Evolutionary conservation across 2,113 vertebrate species (phyloP).

Genomic region (Lutjanus erythropterus): DNA sequence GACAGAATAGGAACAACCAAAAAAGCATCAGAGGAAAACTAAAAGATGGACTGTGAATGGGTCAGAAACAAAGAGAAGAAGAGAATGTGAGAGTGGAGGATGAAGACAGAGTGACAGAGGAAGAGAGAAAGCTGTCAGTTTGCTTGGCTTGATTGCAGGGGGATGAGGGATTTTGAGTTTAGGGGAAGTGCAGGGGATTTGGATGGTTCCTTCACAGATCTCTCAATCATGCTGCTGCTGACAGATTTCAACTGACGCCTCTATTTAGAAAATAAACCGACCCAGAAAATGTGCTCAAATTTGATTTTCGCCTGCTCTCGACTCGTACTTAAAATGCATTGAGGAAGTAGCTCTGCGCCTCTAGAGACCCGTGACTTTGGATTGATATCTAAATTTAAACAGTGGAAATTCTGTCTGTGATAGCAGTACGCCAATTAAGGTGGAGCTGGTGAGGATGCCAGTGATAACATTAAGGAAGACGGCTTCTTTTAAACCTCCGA

Average conservation of each 20-base stretch:
- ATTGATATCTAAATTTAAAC: constrained; percentile 61
- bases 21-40: background rate
- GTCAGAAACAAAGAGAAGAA: background rate
- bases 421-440: constrained; percentile 56
- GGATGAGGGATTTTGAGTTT: constrained; percentile 41
- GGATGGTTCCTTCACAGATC: constrained; percentile 22
- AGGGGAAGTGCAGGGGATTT: constrained; percentile 37
- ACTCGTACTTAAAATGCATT: constrained; percentile 38
- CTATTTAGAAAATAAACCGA: constrained; percentile 45
- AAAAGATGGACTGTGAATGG: background rate
- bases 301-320: constrained; percentile 15
- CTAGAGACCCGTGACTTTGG: constrained; percentile 45
- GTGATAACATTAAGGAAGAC: constrained; percentile 47
- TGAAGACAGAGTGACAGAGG: constrained; percentile 1
- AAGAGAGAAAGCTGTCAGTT: constrained; percentile 26
- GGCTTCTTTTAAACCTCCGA: constrained; percentile 25
- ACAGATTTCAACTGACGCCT: constrained; percentile 34
- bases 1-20: background rate
- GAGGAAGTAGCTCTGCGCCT: constrained; percentile 14
- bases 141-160: constrained; percentile 27
- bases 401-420: constrained; percentile 26
- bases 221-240: constrained; percentile 45
- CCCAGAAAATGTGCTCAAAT: constrained; percentile 46
- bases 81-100: background rate
- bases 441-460: constrained; percentile 17